A percentile compares a stretch with the other conserved stretches of the same genome.
phyloP scores from a whole-genome alignment of 2,797 vertebrate genomes.

The Australoheros facetus region DNA sequence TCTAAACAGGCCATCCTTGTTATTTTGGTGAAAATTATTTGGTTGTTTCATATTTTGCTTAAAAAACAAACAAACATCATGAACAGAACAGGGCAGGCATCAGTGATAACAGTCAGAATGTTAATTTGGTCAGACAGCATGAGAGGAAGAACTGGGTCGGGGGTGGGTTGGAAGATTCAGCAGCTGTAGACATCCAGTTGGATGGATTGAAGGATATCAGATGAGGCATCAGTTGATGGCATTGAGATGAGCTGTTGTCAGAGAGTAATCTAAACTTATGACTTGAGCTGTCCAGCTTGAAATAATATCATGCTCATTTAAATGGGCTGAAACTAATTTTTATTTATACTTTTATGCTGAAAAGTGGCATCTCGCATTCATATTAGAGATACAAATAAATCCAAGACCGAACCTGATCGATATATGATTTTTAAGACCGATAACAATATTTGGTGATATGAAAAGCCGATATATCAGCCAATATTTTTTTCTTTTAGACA shows the following conservation, averaged over 20 bases:
- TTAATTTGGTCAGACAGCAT: no score
- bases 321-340: not conserved
- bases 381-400: not conserved
- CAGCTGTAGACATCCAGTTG: not conserved
- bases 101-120: no score
- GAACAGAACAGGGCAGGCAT: no score
- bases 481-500: not conserved
- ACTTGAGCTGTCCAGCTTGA: not conserved
- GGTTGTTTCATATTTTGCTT: not conserved
- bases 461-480: not conserved
- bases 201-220: not conserved
- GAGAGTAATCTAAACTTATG: not conserved
- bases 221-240: not conserved
- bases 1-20: not conserved
- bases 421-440: not conserved
- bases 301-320: not conserved
- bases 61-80: not conserved
- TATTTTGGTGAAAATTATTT: not conserved
- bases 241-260: not conserved
- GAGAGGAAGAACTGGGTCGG: not conserved
- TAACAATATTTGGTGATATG: not conserved
- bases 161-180: not conserved
- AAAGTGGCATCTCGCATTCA: not conserved
- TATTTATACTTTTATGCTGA: not conserved
- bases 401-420: not conserved